phyloP scores from a whole-genome alignment of 2,113 vertebrate species.

The Miniopterus natalensis region DNA sequence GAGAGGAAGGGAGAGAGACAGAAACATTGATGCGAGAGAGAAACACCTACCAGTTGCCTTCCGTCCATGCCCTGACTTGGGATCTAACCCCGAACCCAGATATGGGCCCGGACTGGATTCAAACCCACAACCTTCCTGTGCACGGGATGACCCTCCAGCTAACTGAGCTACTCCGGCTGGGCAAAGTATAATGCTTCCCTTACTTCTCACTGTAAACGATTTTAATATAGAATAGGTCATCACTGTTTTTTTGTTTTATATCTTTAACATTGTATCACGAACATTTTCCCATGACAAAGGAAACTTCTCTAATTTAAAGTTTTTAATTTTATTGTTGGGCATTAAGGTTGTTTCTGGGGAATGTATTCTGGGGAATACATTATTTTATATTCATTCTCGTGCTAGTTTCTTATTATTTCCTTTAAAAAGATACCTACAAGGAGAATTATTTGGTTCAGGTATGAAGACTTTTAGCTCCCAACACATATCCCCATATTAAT shows the following conservation, averaged over 20 bases:
- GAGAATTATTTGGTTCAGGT: constrained; percentile 30
- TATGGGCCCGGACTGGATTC: too few relatives aligned
- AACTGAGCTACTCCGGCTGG: too few relatives aligned
- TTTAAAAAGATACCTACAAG: constrained; percentile 34
- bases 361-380: not conserved
- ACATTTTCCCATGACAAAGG: constrained; percentile 34
- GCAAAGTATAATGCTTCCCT: not conserved
- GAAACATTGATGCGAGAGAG: too few relatives aligned
- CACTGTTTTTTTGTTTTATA: constrained; percentile 22
- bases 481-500: not conserved
- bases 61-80: too few relatives aligned
- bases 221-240: not conserved
- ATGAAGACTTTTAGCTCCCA: not conserved
- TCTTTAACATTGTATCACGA: not conserved
- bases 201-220: not conserved
- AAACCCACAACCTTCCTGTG: too few relatives aligned
- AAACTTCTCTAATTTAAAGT: constrained; percentile 52
- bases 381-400: not conserved
- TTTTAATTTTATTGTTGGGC: constrained; percentile 51
- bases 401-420: constrained; percentile 61
- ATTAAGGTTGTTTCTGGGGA: not conserved
- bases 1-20: too few relatives aligned
- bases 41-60: too few relatives aligned
- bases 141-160: too few relatives aligned
- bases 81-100: too few relatives aligned